Conservation (phyloP, 1,140 invertebrate genomes). For the Drosophila bocki region DNA sequence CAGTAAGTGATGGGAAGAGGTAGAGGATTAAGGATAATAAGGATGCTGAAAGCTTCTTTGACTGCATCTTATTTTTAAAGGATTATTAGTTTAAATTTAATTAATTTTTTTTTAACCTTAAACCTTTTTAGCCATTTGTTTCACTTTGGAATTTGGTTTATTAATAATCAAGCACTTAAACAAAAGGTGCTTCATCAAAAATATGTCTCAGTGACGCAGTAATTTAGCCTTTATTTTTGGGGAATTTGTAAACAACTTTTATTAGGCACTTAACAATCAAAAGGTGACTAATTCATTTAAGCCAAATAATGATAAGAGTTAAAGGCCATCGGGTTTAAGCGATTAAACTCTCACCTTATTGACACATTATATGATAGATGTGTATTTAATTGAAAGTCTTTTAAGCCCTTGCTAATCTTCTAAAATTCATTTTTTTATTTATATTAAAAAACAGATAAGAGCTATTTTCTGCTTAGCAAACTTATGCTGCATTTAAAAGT, state of each 20-base stretch:
- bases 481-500: no score
- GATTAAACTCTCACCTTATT: not conserved
- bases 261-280: slow-evolving; percentile 2
- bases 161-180: not conserved
- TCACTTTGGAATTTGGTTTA: not conserved
- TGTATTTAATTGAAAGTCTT: not conserved
- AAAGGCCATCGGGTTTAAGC: not conserved
- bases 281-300: not conserved
- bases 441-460: not conserved
- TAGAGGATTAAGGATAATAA: not conserved
- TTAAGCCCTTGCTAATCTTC: not conserved
- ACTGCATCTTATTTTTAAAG: no score
- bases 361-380: not conserved
- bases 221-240: not conserved
- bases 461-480: not conserved
- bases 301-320: slow-evolving; percentile 10
- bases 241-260: slow-evolving; percentile 1
- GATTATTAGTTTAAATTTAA: no score
- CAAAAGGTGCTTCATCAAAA: not conserved
- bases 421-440: not conserved
- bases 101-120: no score
- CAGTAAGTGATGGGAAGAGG: slow-evolving; percentile 40
- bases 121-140: not conserved
- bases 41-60: not conserved
- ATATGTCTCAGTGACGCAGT: not conserved